Evolutionary conservation across 2,888 invertebrate genomes (phyloP), one percentile per base, ranked within the genome.

Genomic region (Cryptus viduatorius): DNA sequence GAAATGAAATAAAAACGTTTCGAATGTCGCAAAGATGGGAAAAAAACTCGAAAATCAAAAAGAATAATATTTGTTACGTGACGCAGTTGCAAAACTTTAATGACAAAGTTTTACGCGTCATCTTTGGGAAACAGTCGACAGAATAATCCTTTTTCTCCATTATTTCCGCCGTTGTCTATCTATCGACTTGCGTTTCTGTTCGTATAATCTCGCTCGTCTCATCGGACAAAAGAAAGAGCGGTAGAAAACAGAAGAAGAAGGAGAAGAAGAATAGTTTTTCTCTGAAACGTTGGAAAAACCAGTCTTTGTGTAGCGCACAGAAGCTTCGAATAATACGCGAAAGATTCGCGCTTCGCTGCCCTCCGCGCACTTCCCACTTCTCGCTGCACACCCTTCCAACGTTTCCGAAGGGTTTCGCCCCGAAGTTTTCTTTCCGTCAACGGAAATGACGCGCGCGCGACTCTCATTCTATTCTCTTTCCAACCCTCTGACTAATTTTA

Each of bases 331-430:
- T 80, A 80, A 80, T 77, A 59, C 75, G 24, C 2, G 24, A 24
- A 53, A 76, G 53, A 59, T 76, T 83, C 79, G 71, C 79, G 83
- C 83, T 72, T 72, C 75, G 83, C 50, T 80, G 83, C 79, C 29
- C 81, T 42, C 59, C 24, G 16, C 71, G 19, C 69, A n/a, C 46
- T 19, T 16, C 76, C 42, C 37, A 24, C 67, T 76, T 37, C 56
- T 68, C 48, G 37, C 69, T 46, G 8, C 65, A 56, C 46, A 64
- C 65, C 42, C 69, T 50, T 64, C 31, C 75, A 31, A 68, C 68
- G 65, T 80, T 78, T 75, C 59, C 61, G 61, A 71, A 69, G 69
- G 69, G 61, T 61, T 46, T 65, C 24, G 50, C 31, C 56, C 12
- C 44, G 29, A 56, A 72, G 19, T 56, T 73, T 46, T 42, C 24